Conservation (phyloP, 1,140 invertebrate genomes). For the Matsumurasca onukii region DNA sequence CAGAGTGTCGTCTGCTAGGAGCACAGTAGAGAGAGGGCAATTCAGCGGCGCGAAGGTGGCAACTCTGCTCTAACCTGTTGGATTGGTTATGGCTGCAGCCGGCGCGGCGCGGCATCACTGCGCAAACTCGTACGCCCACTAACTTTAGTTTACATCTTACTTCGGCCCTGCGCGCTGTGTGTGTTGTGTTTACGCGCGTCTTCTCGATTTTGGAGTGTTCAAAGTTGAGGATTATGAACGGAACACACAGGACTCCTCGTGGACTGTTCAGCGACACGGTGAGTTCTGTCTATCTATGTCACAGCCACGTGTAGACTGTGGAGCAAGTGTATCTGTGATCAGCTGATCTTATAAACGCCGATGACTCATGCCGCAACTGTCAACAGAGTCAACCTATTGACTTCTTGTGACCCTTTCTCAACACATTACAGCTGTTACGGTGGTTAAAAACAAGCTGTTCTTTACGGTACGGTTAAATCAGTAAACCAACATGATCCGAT, state of each 20-base stretch:
- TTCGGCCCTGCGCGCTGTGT: not conserved
- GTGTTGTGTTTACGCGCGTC: not conserved
- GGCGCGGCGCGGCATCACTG: not conserved
- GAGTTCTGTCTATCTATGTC: not conserved
- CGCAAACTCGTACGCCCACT: not conserved
- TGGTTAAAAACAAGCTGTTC: too few species aligned
- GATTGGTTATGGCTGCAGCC: not conserved
- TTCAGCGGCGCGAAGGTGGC: not conserved
- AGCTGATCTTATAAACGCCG: not conserved
- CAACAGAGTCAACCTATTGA: not conserved
- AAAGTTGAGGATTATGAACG: not conserved
- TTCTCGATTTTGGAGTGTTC: not conserved
- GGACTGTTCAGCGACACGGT: not conserved
- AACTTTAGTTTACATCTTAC: not conserved
- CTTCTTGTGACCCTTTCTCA: not conserved
- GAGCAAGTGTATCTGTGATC: not conserved
- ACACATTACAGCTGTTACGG: too few species aligned
- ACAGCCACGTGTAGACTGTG: not conserved
- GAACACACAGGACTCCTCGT: not conserved
- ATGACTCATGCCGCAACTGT: not conserved
- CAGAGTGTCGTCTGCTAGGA: too few species aligned
- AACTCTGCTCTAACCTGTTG: not conserved
- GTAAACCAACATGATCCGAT: too few species aligned
- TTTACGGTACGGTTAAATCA: too few species aligned
- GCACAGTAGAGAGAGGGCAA: not conserved